phyloP scores from a whole-genome alignment of 2,113 vertebrate genomes.

The Vombatus ursinus region DNA sequence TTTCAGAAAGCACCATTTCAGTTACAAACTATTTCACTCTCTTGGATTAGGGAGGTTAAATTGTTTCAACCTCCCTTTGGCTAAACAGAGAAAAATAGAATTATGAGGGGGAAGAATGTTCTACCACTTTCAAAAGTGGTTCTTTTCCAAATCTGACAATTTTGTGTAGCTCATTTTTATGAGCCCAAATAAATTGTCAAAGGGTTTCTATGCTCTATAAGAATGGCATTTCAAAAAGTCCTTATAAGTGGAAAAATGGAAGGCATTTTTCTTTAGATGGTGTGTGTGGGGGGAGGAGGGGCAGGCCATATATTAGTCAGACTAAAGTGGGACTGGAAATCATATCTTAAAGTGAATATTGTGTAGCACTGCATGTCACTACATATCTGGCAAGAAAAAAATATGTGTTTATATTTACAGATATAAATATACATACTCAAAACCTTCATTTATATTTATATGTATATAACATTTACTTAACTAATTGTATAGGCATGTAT shows the following conservation, averaged over 20 bases:
- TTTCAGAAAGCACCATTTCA: not conserved
- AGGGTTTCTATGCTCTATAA: not conserved
- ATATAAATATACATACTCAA: too few species aligned
- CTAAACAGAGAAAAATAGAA: not conserved
- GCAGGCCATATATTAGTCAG: too few species aligned
- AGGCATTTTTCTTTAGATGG: not conserved
- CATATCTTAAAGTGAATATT: too few species aligned
- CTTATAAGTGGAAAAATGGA: not conserved
- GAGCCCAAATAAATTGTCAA: not conserved
- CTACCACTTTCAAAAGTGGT: constrained; percentile 48
- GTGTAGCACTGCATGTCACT: too few species aligned
- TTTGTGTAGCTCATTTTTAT: not conserved
- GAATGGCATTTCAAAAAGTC: not conserved
- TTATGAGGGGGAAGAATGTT: not conserved
- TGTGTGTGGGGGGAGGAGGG: not conserved
- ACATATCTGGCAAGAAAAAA: too few species aligned
- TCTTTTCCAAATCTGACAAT: not conserved
- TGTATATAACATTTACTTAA: too few species aligned
- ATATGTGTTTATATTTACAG: too few species aligned
- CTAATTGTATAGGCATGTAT: too few species aligned
- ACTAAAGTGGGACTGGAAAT: too few species aligned
- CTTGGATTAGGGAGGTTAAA: not conserved
- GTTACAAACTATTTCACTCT: not conserved
- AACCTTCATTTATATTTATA: too few species aligned
- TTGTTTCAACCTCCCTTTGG: not conserved